Evolutionary conservation across 2,888 invertebrate species (phyloP).

Genomic region (Agrotis puta): DNA sequence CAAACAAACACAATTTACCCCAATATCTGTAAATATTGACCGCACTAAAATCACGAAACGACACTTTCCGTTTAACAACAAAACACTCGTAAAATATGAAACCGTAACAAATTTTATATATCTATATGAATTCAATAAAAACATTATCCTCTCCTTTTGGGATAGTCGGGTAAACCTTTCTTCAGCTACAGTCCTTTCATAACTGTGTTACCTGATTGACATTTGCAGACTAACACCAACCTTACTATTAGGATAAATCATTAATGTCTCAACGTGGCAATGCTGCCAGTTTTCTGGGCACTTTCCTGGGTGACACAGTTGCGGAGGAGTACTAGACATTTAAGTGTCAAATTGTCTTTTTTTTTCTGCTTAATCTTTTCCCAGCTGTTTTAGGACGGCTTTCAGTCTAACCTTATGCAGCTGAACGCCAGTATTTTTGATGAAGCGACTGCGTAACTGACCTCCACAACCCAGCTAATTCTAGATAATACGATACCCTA

Average conservation of each 20-base stretch:
- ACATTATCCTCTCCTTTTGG: slow-evolving; percentile 15
- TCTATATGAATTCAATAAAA: slow-evolving; percentile 51
- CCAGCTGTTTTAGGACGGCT: too few relatives aligned
- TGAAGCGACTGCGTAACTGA: too few relatives aligned
- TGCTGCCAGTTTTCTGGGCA: too few relatives aligned
- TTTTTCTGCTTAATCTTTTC: too few relatives aligned
- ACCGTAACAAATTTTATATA: slow-evolving; percentile 36
- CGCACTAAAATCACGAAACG: slow-evolving; percentile 39
- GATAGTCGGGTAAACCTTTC: slow-evolving; percentile 19
- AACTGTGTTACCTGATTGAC: background rate
- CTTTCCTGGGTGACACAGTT: too few relatives aligned
- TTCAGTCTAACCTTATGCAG: too few relatives aligned
- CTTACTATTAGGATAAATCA: background rate
- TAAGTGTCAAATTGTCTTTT: too few relatives aligned
- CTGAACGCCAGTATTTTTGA: too few relatives aligned
- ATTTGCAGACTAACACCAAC: background rate
- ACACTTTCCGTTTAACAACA: slow-evolving; percentile 14
- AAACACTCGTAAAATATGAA: slow-evolving; percentile 33
- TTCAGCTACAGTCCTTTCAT: slow-evolving; percentile 3
- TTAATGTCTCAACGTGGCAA: too few relatives aligned
- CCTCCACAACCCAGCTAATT: too few relatives aligned
- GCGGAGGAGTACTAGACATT: too few relatives aligned
- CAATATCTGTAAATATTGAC: slow-evolving; percentile 11
- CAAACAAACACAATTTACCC: background rate
- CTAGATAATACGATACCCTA: too few relatives aligned